A percentile compares a stretch with the other conserved stretches of the same genome.
These are phyloP conservation scores for Drosophila yooni DNA, from an alignment of 2,888 invertebrate genomes.

Conservation along the genomic window DNA sequence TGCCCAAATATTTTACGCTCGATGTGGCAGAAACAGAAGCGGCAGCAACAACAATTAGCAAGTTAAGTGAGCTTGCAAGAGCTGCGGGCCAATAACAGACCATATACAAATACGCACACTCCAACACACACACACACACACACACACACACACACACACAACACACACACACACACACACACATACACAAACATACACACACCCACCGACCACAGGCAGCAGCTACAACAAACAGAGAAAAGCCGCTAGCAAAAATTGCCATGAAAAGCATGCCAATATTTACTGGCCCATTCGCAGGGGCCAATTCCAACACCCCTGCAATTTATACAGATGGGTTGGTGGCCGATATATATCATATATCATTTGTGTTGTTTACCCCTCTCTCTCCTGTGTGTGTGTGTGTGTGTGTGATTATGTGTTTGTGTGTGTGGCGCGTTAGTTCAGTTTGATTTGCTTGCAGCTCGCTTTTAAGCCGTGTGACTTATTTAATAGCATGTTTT, in stretches of 20 bases:
- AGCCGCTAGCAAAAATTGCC: slow-evolving; percentile 22
- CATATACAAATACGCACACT: background rate
- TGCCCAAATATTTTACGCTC: slow-evolving; percentile 62
- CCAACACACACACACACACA: background rate
- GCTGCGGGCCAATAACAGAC: slow-evolving; percentile 21
- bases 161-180: background rate
- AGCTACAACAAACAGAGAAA: background rate
- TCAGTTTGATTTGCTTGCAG: background rate
- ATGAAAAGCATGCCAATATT: slow-evolving; percentile 37
- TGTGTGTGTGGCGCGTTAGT: background rate
- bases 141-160: background rate
- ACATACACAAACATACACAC: background rate
- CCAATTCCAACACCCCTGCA: background rate
- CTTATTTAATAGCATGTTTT: background rate
- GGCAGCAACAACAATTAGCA: slow-evolving; percentile 35
- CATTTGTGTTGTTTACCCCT: slow-evolving; percentile 18
- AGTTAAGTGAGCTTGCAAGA: slow-evolving; percentile 46
- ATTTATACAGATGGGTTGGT: background rate
- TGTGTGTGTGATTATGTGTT: background rate
- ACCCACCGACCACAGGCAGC: background rate
- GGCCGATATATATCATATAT: slow-evolving; percentile 7
- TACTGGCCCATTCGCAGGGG: slow-evolving; percentile 3
- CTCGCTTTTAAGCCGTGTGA: background rate
- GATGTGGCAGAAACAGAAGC: slow-evolving; percentile 39
- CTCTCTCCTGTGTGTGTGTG: background rate